Conservation (phyloP, 2,888 invertebrate genomes). For the Saturnia japonica region DNA sequence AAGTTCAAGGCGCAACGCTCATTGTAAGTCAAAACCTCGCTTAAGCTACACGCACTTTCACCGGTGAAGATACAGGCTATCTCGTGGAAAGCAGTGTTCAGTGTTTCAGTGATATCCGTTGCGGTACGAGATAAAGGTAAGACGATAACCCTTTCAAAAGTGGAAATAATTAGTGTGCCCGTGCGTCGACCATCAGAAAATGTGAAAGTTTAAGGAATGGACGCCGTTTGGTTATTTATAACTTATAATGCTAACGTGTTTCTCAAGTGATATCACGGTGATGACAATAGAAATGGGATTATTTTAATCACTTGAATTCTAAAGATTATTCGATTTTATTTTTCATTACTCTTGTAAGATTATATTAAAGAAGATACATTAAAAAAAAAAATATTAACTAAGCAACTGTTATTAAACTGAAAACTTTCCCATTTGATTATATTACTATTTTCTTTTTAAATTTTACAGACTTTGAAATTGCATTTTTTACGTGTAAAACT, state of each 20-base stretch:
- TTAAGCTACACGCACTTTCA: conserved; percentile 77
- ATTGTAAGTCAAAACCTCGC: conserved; percentile 79
- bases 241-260: conserved; percentile 20
- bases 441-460: background rate
- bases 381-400: background rate
- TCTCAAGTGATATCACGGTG: conserved; percentile 37
- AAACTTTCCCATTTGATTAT: background rate
- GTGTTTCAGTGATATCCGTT: conserved; percentile 70
- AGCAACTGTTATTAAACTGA: background rate
- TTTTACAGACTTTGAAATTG: background rate
- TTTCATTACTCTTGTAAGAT: background rate
- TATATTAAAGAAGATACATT: background rate
- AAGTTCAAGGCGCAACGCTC: conserved; percentile 90
- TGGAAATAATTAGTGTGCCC: conserved; percentile 44
- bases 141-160: conserved; percentile 37
- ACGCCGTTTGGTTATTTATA: conserved; percentile 31
- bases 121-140: conserved; percentile 69
- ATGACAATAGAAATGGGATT: background rate
- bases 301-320: background rate
- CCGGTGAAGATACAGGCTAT: conserved; percentile 61
- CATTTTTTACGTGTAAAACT: background rate
- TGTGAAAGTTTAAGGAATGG: conserved; percentile 40
- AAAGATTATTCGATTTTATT: background rate
- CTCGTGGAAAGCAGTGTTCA: conserved; percentile 65
- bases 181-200: conserved; percentile 33